These are phyloP conservation scores for Leptopilina clavipes DNA, from an alignment of 1,140 invertebrate species.

Conservation along the genomic window DNA sequence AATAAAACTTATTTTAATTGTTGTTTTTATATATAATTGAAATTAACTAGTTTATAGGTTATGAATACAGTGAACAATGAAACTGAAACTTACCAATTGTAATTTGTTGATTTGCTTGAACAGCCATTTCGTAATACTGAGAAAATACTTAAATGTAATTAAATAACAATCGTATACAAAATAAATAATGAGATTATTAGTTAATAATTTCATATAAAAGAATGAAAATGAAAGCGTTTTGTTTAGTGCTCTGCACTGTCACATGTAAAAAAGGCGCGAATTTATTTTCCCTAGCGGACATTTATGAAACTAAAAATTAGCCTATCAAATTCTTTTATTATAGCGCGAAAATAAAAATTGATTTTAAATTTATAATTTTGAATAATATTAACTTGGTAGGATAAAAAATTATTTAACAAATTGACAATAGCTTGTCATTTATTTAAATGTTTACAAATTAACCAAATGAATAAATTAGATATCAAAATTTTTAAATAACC, in stretches of 20 bases:
- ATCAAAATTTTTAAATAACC: too few species aligned
- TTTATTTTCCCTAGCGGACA: background rate
- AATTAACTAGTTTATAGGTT: slow-evolving; percentile 39
- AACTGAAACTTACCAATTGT: slow-evolving; percentile 54
- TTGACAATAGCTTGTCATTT: background rate
- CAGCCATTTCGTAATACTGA: slow-evolving; percentile 56
- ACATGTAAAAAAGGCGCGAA: slow-evolving; percentile 2
- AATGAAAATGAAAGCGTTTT: background rate
- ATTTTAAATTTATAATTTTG: background rate
- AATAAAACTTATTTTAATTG: too few species aligned
- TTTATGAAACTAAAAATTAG: background rate
- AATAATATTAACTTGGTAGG: too few species aligned
- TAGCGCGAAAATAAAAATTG: background rate
- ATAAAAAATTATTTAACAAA: background rate
- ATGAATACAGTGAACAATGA: background rate
- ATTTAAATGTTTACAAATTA: background rate
- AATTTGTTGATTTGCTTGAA: slow-evolving; percentile 63
- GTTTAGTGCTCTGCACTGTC: background rate
- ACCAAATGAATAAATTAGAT: too few species aligned
- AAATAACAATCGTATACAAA: background rate
- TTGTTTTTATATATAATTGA: slow-evolving; percentile 21
- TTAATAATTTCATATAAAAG: slow-evolving; percentile 4
- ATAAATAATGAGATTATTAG: background rate
- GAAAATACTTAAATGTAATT: background rate
- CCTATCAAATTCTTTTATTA: background rate